Conservation (phyloP, 2,888 invertebrate genomes). For the Adelphocoris suturalis region DNA sequence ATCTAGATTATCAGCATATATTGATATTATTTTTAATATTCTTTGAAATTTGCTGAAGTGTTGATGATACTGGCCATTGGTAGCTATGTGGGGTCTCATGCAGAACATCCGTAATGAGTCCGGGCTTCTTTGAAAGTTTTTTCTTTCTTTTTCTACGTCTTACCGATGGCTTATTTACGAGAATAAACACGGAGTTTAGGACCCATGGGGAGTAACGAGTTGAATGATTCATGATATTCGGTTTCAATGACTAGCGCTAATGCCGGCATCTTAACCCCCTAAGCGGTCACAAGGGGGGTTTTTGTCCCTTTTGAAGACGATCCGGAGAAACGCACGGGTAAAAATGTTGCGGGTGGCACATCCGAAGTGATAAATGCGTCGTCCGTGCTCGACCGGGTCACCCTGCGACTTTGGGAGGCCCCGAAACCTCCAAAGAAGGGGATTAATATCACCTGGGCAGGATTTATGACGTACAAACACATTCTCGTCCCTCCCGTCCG, state of each 20-base stretch:
- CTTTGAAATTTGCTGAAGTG: too few relatives aligned
- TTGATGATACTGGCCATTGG: too few relatives aligned
- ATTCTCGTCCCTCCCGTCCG: conserved; percentile 3
- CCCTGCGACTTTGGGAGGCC: conserved; percentile 42
- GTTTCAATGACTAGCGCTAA: conserved; percentile 57
- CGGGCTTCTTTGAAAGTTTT: neutral
- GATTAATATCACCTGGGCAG: conserved; percentile 71
- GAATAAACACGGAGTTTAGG: conserved; percentile 55
- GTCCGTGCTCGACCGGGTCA: conserved; percentile 63
- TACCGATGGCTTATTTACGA: conserved; percentile 56
- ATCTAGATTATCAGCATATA: too few relatives aligned
- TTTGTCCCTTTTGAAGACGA: conserved; percentile 3
- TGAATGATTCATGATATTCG: conserved; percentile 65
- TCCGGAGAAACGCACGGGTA: conserved; percentile 32
- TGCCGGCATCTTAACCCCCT: conserved; percentile 47
- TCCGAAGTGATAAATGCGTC: conserved; percentile 62
- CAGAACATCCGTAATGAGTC: too few relatives aligned
- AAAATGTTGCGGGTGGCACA: conserved; percentile 69
- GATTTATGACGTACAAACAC: conserved; percentile 69
- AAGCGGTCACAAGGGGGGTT: neutral
- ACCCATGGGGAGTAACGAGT: conserved; percentile 57
- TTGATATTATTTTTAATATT: too few relatives aligned
- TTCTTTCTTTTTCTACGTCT: too few relatives aligned
- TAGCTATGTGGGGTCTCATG: too few relatives aligned
- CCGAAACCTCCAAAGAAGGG: conserved; percentile 50